Conservation (phyloP, 2,797 vertebrate species). For the Sternotherus odoratus region DNA sequence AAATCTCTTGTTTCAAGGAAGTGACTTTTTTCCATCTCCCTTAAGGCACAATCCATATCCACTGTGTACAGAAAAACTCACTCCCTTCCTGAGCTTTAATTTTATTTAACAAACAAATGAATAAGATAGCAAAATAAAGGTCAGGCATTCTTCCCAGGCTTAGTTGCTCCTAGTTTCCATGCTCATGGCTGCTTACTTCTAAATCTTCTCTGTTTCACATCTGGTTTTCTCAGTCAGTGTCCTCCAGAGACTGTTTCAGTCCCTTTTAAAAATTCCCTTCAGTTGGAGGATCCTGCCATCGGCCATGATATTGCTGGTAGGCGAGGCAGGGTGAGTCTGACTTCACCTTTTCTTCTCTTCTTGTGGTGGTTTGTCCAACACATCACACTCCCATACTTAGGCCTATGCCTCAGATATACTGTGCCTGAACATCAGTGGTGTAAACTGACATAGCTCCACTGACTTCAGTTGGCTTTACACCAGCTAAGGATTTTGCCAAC, state of each 20-base stretch:
- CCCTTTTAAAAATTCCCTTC: fast-evolving
- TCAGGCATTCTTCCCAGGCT: neutral
- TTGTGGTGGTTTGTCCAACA: neutral
- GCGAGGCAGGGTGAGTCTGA: neutral
- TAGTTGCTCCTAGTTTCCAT: neutral
- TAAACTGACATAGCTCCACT: neutral
- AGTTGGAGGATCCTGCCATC: neutral
- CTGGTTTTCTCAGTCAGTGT: neutral
- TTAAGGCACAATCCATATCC: neutral
- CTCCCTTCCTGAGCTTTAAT: neutral
- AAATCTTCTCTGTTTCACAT: neutral
- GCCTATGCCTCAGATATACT: neutral
- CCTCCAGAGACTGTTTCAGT: neutral
- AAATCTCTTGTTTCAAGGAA: neutral
- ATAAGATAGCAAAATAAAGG: neutral
- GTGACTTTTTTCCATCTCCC: neutral
- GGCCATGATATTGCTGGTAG: neutral
- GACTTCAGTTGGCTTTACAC: neutral
- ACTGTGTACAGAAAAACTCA: neutral
- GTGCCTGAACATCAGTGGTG: neutral
- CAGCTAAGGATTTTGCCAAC: neutral
- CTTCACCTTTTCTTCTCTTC: neutral
- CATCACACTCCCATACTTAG: neutral
- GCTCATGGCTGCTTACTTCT: neutral
- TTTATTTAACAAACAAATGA: neutral